These are phyloP conservation scores for Sminthurinus aureus DNA, from an alignment of 2,888 invertebrate genomes.

Conservation along the genomic window DNA sequence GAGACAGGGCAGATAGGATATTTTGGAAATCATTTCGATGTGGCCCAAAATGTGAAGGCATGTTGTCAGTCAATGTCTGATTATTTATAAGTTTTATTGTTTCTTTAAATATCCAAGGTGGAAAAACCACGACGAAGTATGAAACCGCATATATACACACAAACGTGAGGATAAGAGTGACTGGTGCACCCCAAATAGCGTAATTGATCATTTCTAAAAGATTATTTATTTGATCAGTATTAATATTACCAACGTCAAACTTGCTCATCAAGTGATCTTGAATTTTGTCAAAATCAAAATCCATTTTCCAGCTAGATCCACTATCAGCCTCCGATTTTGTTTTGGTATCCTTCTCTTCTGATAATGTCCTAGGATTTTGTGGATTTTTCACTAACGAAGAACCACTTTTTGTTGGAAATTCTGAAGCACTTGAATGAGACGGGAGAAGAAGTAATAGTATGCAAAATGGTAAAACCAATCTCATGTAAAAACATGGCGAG, in stretches of 20 bases:
- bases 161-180: not conserved
- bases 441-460: no score
- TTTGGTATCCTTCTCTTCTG: no score
- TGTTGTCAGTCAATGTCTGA: not conserved
- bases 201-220: not conserved
- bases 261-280: not conserved
- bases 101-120: not conserved
- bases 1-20: not conserved
- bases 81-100: not conserved
- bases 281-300: not conserved
- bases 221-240: not conserved
- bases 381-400: no score
- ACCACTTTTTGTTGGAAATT: no score
- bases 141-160: not conserved
- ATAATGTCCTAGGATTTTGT: no score
- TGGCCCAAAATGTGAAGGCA: not conserved
- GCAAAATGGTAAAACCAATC: no score
- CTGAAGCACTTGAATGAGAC: no score
- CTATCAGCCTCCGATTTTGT: not conserved
- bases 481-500: no score
- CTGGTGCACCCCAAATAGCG: not conserved
- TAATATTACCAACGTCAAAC: not conserved
- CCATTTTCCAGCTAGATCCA: not conserved
- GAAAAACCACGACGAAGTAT: not conserved
- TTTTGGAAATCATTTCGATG: not conserved